A percentile compares a stretch with the other conserved stretches of the same genome.
phyloP scores from a whole-genome alignment of 1,140 invertebrate genomes.

The Drosophila nikananu region DNA sequence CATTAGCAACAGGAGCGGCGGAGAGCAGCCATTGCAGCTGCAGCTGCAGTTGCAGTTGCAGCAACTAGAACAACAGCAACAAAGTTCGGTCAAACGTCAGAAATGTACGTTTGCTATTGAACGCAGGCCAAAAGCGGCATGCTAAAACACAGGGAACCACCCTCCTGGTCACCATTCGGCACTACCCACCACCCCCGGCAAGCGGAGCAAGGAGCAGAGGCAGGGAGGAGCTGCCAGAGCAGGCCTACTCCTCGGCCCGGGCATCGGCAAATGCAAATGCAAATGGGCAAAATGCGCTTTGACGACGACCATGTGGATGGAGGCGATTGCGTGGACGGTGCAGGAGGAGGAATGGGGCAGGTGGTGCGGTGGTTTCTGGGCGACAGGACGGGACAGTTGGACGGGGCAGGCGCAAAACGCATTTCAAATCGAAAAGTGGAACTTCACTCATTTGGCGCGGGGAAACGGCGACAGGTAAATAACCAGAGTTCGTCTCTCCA shows the following conservation, averaged over 20 bases:
- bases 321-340: constrained; percentile 10
- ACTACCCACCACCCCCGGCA: constrained; percentile 10
- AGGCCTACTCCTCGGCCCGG: constrained; percentile 31
- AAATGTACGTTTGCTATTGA: constrained; percentile 59
- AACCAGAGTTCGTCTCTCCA: constrained; percentile 21
- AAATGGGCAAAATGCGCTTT: constrained; percentile 79
- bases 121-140: constrained; percentile 45
- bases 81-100: constrained; percentile 78
- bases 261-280: constrained; percentile 60
- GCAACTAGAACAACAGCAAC: constrained; percentile 58
- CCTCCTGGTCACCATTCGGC: not conserved
- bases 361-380: not conserved
- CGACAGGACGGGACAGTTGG: constrained; percentile 50
- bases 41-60: constrained; percentile 15
- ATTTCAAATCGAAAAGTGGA: constrained; percentile 79
- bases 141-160: constrained; percentile 19
- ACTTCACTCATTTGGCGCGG: constrained; percentile 69
- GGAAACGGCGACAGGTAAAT: constrained; percentile 51
- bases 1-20: constrained; percentile 49
- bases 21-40: constrained; percentile 9
- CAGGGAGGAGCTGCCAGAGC: constrained; percentile 10
- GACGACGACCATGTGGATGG: constrained; percentile 59
- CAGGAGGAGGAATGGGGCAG: not conserved
- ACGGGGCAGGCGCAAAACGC: constrained; percentile 63
- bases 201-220: not conserved